These are phyloP conservation scores for Podabrus alpinus DNA, from an alignment of 2,888 invertebrate species.

Conservation along the genomic window DNA sequence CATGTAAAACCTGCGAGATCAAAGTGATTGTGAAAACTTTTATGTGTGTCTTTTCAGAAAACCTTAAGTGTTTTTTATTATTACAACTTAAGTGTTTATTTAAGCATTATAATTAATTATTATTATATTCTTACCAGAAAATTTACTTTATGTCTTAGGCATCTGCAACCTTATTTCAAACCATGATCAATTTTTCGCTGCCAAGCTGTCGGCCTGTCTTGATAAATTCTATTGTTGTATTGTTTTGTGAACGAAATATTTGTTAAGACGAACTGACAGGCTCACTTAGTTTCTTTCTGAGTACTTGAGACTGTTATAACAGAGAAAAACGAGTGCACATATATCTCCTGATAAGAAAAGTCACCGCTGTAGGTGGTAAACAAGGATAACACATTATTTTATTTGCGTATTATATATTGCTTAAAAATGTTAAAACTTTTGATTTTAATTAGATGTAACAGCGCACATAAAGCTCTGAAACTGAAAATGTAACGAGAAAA, in stretches of 20 bases:
- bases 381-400: neutral
- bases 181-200: constrained; percentile 47
- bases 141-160: constrained; percentile 15
- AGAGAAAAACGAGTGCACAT: constrained; percentile 11
- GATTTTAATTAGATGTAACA: neutral
- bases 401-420: neutral
- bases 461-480: neutral
- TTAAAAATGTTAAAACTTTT: neutral
- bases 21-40: constrained; percentile 5
- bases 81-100: neutral
- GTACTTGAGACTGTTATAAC: constrained; percentile 21
- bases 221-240: constrained; percentile 49
- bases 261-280: constrained; percentile 48
- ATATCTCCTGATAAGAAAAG: constrained; percentile 9
- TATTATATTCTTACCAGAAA: neutral
- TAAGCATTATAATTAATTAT: neutral
- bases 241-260: constrained; percentile 48
- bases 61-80: neutral
- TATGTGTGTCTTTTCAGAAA: neutral
- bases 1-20: neutral
- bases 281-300: constrained; percentile 44
- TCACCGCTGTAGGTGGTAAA: neutral
- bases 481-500: neutral
- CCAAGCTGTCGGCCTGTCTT: constrained; percentile 45
- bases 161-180: constrained; percentile 24